Evolutionary conservation across 2,797 vertebrate genomes (phyloP).

Genomic region (Acipenser oxyrinchus): DNA sequence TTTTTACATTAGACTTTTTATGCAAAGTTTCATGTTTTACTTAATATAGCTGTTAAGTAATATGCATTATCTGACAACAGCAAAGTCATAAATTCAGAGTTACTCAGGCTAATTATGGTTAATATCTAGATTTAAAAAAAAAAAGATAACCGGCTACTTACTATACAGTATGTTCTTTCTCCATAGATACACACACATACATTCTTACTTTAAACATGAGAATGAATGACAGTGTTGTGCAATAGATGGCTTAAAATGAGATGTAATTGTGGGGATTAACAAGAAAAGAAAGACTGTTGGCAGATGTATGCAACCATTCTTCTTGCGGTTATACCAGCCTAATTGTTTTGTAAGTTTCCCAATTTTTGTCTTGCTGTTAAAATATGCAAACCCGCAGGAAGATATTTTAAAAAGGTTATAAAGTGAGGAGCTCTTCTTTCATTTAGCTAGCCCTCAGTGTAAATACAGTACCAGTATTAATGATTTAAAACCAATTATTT

Average conservation of each 20-base stretch:
- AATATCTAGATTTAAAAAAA: too few species aligned
- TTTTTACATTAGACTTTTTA: too few species aligned
- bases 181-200: slow-evolving; percentile 2
- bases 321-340: slow-evolving; percentile 13
- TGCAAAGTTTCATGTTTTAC: too few species aligned
- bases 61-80: too few species aligned
- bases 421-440: background rate
- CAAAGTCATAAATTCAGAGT: too few species aligned
- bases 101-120: too few species aligned
- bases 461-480: slow-evolving; percentile 22
- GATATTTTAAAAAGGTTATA: background rate
- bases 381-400: background rate
- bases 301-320: slow-evolving; percentile 4
- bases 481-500: slow-evolving; percentile 33
- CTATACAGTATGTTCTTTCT: too few species aligned
- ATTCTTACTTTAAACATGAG: slow-evolving; percentile 14
- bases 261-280: background rate
- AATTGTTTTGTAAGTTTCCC: slow-evolving; percentile 45
- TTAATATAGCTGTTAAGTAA: too few species aligned
- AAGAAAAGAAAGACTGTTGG: slow-evolving; percentile 10
- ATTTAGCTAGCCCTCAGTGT: slow-evolving; percentile 15
- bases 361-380: background rate
- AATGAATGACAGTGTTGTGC: slow-evolving; percentile 4
- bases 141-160: too few species aligned
- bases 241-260: too few species aligned